These are phyloP conservation scores for Nemotelus nigrinus DNA, from an alignment of 2,888 invertebrate genomes.

Conservation along the genomic window DNA sequence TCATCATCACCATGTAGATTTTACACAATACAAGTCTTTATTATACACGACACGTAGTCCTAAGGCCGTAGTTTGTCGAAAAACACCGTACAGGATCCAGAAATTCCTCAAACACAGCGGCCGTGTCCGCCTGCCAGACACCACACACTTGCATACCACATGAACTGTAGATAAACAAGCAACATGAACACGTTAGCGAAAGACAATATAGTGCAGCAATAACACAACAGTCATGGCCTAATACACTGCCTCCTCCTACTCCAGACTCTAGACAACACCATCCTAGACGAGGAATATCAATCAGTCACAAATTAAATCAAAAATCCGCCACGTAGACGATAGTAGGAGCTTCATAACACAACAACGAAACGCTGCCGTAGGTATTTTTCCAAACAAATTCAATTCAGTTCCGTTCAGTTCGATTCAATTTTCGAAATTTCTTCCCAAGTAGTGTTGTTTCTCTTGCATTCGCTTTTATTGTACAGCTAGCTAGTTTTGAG, in stretches of 20 bases:
- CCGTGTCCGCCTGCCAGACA: not conserved
- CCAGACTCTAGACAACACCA: constrained; percentile 42
- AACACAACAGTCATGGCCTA: constrained; percentile 12
- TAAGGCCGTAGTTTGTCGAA: not conserved
- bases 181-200: not conserved
- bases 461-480: constrained; percentile 30
- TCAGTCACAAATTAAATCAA: not conserved
- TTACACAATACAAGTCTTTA: constrained; percentile 23
- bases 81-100: not conserved
- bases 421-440: constrained; percentile 32
- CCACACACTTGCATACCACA: not conserved
- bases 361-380: constrained; percentile 40
- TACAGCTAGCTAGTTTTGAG: constrained; percentile 11
- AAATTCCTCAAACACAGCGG: not conserved
- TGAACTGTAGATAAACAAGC: too few species aligned
- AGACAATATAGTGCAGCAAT: not conserved
- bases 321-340: constrained; percentile 37
- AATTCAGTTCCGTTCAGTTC: not conserved
- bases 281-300: constrained; percentile 36
- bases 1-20: constrained; percentile 23
- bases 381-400: constrained; percentile 14
- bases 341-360: constrained; percentile 45
- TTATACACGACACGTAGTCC: not conserved
- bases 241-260: constrained; percentile 1
- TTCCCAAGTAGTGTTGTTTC: constrained; percentile 11